Conservation (phyloP, 2,888 invertebrate species). For the Linnaemya tessellans region DNA sequence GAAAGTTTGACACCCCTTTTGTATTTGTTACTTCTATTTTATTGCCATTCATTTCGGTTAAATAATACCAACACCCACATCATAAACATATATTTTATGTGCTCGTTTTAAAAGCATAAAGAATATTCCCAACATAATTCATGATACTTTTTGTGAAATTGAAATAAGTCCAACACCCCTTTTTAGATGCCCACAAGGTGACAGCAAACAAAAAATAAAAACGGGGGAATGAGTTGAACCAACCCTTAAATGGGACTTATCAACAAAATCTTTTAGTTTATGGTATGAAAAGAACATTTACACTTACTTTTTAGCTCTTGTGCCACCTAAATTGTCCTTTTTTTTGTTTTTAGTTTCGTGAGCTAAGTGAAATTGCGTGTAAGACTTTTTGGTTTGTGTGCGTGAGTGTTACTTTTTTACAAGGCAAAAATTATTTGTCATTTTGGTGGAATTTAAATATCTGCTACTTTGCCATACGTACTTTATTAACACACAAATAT, state of each 20-base stretch:
- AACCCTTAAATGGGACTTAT: constrained; percentile 54
- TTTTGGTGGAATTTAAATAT: constrained; percentile 3
- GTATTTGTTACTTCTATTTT: constrained; percentile 7
- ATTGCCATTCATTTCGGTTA: not conserved
- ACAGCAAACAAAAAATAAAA: not conserved
- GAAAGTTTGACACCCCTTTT: constrained; percentile 37
- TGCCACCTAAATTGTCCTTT: constrained; percentile 34
- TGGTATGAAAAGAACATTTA: constrained; percentile 18
- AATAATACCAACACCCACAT: constrained; percentile 40
- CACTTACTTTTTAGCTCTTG: constrained; percentile 21
- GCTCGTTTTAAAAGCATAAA: constrained; percentile 6
- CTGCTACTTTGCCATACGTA: not conserved
- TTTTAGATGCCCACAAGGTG: constrained; percentile 1
- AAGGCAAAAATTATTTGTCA: constrained; percentile 3
- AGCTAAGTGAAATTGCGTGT: constrained; percentile 57
- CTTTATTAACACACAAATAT: not conserved
- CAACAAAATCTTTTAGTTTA: constrained; percentile 33
- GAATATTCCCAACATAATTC: constrained; percentile 42
- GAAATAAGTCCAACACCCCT: constrained; percentile 3
- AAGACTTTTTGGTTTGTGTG: not conserved
- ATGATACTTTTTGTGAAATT: constrained; percentile 29
- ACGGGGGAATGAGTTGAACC: not conserved
- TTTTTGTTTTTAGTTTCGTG: constrained; percentile 6
- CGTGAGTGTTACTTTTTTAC: too few relatives aligned
- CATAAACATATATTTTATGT: constrained; percentile 24